Percentiles rank a stretch among this genome's conserved stretches.
Conservation (phyloP, 1,140 invertebrate species). For the Riptortus pedestris region DNA sequence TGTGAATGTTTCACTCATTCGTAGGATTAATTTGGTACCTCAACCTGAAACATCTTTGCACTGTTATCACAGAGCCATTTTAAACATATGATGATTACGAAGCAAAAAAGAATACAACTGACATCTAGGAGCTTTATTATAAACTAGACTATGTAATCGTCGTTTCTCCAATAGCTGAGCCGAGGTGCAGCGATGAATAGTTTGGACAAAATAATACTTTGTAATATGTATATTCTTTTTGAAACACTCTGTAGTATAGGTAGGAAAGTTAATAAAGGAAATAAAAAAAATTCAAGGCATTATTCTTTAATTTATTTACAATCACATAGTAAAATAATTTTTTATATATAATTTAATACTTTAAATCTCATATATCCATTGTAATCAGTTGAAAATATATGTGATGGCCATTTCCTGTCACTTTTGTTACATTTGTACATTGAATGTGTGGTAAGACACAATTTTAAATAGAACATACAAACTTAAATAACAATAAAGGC, state of each 20-base stretch:
- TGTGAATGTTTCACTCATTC: no score
- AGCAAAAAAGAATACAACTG: no score
- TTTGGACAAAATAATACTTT: no score
- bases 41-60: no score
- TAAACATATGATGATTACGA: no score
- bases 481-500: not conserved
- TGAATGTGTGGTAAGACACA: not conserved
- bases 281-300: not conserved
- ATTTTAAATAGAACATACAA: not conserved
- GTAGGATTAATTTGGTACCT: no score
- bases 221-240: not conserved
- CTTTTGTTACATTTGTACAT: not conserved
- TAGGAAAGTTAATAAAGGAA: not conserved
- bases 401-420: not conserved
- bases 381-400: slow-evolving; percentile 1
- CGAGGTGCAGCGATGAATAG: no score
- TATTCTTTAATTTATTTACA: slow-evolving; percentile 9
- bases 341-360: not conserved
- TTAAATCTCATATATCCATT: no score
- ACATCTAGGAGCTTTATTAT: no score
- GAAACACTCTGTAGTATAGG: not conserved
- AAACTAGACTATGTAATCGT: no score
- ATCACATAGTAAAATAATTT: slow-evolving; percentile 16
- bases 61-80: no score
- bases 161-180: no score